Conservation (phyloP, 1,140 invertebrate genomes). For the Drosophila lowei region DNA sequence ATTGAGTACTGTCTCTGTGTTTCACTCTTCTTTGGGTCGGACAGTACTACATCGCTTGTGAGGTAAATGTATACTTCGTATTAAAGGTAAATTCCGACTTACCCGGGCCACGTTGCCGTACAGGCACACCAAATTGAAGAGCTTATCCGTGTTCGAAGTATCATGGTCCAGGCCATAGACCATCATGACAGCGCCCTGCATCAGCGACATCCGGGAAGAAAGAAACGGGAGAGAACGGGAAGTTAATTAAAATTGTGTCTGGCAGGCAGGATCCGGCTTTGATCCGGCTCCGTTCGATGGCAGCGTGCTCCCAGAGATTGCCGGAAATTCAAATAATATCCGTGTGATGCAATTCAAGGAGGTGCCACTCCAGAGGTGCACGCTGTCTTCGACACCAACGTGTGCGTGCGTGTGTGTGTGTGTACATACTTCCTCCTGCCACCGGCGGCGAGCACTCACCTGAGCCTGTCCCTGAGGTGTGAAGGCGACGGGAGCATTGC, state of each 20-base stretch:
- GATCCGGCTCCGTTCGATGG: conserved; percentile 2
- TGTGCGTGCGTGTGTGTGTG: too few relatives aligned
- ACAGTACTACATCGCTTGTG: too few relatives aligned
- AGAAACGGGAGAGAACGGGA: conserved; percentile 17
- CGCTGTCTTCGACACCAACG: not conserved
- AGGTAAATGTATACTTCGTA: too few relatives aligned
- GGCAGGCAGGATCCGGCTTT: not conserved
- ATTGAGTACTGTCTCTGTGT: too few relatives aligned
- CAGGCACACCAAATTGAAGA: conserved; percentile 99
- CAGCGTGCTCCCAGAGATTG: conserved; percentile 21
- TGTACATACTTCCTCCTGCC: too few relatives aligned
- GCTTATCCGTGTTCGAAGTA: conserved; percentile 96
- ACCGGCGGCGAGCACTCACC: conserved; percentile 48
- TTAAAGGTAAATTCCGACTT: conserved; percentile 79
- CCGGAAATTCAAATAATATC: conserved; percentile 36
- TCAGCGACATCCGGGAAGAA: conserved; percentile 11
- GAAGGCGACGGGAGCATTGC: conserved; percentile 81
- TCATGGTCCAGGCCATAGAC: conserved; percentile 97
- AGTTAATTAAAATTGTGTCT: conserved; percentile 71
- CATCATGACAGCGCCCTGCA: conserved; percentile 95
- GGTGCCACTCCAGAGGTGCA: not conserved
- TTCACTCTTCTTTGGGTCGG: too few relatives aligned
- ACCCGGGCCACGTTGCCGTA: conserved; percentile 99
- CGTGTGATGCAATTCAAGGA: not conserved
- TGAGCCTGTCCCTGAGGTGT: conserved; percentile 79